Base-by-base conservation (phyloP, 1,140 invertebrate species). In the Brachionus angularis region DNA sequence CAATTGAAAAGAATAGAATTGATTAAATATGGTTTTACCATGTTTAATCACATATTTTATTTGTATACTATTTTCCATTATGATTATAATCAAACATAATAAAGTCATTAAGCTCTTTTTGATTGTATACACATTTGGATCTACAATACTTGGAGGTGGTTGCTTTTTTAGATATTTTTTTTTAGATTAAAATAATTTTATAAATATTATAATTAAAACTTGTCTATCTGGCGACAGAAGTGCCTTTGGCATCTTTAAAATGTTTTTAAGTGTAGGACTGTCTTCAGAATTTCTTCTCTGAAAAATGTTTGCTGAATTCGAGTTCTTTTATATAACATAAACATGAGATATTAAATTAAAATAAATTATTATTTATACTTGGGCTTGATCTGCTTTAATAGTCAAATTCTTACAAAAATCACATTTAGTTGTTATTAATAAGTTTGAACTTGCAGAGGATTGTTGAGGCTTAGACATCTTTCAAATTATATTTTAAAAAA, bases 21-120 rank as follows among this genome's bases (percentile, higher is more conserved):
- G 62, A 47, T 67, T 47, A 18, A 50, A 50, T 8, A 67, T 10
- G 25, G 47, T 47, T 47, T 47, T 46, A 12, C 62, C 47, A 31
- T 47, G 47, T 29, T 50, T 50, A 46, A 67, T 18, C 33, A 67
- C 42, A 18, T 47, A 33, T 18, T 67, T 67, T 67, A 67, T 46
- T 46, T 67, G 62, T 8, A 67, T 50, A n/a, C 62, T 67, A 34
- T 67, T 67, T 5, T 27, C 33, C 62, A 67, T 67, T 10, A 67
- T 67, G 18, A 67, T 67, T 21, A 67, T 67, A 7, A 67, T 67
- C 18, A 67, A 34, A 23, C 62, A 67, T 10, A 67, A 12, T 18
- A 67, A 47, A 4, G 47, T 46, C 7, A 33, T 33, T 10, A 67
- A n/a, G 21, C 42, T 50, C 29, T 50, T 67, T 47, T 67, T 67